Evolutionary conservation across 2,797 vertebrate genomes (phyloP).

Genomic region (Sciurus vulgaris): DNA sequence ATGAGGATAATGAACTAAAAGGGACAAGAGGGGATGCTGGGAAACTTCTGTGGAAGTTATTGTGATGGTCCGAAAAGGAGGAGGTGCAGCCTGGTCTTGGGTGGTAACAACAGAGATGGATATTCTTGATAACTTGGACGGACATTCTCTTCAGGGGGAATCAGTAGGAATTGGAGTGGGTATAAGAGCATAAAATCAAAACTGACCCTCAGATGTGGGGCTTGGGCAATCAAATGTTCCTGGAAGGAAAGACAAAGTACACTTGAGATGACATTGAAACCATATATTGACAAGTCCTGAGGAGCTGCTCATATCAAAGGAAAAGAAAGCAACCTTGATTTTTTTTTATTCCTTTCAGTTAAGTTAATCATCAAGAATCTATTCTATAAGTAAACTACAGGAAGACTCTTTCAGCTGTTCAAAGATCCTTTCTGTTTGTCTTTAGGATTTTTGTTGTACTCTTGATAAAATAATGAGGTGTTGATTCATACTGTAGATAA

Average conservation of each 20-base stretch:
- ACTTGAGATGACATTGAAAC: neutral
- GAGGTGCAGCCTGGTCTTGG: too few relatives aligned
- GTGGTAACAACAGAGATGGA: rapidly evolving
- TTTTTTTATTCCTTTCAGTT: neutral
- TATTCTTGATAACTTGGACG: neutral
- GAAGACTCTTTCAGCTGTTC: neutral
- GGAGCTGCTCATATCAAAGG: neutral
- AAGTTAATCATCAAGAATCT: neutral
- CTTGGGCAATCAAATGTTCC: neutral
- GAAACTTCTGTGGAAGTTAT: neutral
- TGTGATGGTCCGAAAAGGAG: neutral
- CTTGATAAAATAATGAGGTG: neutral
- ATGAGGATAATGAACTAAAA: neutral
- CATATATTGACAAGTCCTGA: neutral
- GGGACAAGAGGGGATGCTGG: neutral
- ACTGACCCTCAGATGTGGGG: neutral
- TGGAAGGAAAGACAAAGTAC: neutral
- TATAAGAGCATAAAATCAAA: neutral
- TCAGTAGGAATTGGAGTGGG: neutral
- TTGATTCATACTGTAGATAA: neutral
- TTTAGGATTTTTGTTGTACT: neutral
- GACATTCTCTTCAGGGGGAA: neutral
- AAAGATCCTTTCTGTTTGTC: neutral
- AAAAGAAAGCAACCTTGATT: neutral
- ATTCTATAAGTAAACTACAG: neutral